Base-by-base conservation (phyloP, 2,888 invertebrate species). In the Resseliella maxima region DNA sequence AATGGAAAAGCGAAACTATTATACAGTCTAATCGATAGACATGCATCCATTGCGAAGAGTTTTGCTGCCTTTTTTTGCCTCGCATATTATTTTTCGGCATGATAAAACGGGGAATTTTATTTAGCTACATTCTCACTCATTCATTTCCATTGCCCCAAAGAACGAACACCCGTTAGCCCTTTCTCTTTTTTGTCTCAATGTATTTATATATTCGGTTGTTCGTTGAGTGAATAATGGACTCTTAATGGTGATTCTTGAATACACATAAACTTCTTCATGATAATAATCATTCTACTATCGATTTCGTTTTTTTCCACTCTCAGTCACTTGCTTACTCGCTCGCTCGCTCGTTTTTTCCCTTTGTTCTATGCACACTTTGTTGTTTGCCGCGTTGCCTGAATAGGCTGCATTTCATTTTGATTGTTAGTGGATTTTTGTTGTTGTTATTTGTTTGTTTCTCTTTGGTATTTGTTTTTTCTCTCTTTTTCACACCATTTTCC, bases 211-310 rank as follows among this genome's bases (percentile, higher is more conserved):
- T 72, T 72, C 72, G 5, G n/a, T 35, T 72, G 72, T 72, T 35
- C 72, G 72, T 72, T 72, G 35, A 72, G 72, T 72, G 72, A 72
- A 72, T 59, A 72, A 72, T 72, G 72, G 72, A 72, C 72, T 72
- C 72, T 72, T 72, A 72, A 72, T 72, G 72, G 72, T 72, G 72
- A 72, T 72, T 72, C 72, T 72, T 72, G 72, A 72, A 35, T 35
- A 72, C 72, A 72, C 72, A 31, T 31, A 72, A 27, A 72, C 72
- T 72, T 72, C 31, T 72, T 35, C n/a, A n/a, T 72, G 72, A 72
- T 72, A 72, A 72, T 72, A 72, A 72, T 72, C 72, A 72, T 72
- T 72, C 72, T 35, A 72, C 31, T 72, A 72, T 72, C 72, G 31
- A 18, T 59, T 59, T 59, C 59, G 18, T 59, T 59, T n/a, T n/a